These are phyloP conservation scores for Petrolisthes manimaculis DNA, from an alignment of 2,888 invertebrate species.

Conservation along the genomic window DNA sequence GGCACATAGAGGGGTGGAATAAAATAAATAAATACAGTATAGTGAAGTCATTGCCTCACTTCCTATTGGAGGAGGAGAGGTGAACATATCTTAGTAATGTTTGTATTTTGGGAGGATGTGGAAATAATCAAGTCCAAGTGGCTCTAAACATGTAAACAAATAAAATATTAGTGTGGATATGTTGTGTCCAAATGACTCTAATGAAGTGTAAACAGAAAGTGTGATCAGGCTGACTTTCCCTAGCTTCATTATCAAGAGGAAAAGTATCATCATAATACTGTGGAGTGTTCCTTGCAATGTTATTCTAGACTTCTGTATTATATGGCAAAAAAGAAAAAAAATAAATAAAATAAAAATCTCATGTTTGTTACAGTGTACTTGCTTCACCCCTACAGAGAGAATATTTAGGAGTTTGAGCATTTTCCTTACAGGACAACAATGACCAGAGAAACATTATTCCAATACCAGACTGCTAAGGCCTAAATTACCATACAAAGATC, in stretches of 20 bases:
- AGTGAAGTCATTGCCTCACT: neutral
- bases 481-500: no score
- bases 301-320: slow-evolving; percentile 44
- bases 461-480: no score
- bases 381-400: no score
- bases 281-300: slow-evolving; percentile 46
- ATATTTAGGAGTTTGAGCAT: no score
- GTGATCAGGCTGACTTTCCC: slow-evolving; percentile 29
- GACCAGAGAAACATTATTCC: no score
- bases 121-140: neutral
- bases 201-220: neutral
- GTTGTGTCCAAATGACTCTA: neutral
- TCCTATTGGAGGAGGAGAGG: neutral
- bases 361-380: slow-evolving; percentile 28
- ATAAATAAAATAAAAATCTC: slow-evolving; percentile 33
- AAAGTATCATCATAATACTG: slow-evolving; percentile 12
- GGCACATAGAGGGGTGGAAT: neutral
- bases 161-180: neutral
- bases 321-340: slow-evolving; percentile 18
- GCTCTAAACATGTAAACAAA: neutral
- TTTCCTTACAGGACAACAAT: no score
- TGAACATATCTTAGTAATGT: slow-evolving; percentile 33
- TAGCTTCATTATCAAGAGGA: slow-evolving; percentile 24
- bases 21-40: neutral
- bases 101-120: neutral